Evolutionary conservation across 2,113 vertebrate species (phyloP), one percentile per base, ranked within the genome.

Genomic region (Beaufortia kweichowensis): DNA sequence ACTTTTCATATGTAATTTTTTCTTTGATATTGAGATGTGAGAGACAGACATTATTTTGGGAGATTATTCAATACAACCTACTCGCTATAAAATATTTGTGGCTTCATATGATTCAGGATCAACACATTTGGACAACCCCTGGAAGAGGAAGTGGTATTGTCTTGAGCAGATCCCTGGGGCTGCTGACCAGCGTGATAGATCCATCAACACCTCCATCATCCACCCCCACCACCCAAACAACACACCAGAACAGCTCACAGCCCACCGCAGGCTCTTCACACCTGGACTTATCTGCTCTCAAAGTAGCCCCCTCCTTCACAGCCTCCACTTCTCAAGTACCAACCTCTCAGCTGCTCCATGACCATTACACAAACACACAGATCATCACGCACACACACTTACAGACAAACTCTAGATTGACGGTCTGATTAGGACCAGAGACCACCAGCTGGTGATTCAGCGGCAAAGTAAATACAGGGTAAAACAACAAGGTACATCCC

Each of bases 161-260:
- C 61, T 76, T 60, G 41, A 72, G 55, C 21, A 77, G 83, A 85
- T 88, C 80, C 82, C 85, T 10, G 62, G 84, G 81, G 85, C 82
- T 71, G 23, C 61, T 33, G 63, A 77, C 66, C 81, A 72, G 75
- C n/a, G 66, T 67, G 82, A 79, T 73, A 81, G 72, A 87, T 90
- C 87, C 80, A 88, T 91, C 90, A 90, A 89, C 89, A 90, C 88
- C 80, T 90, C 81, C 74, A 80, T 50, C 74, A 83, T 80, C 68
- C 62, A 79, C 81, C 66, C 75, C 73, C 77, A 76, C 57, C 76
- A 78, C 62, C 66, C 55, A 64, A 79, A 76, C 60, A 55, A 82
- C 80, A 75, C 53, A 76, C 50, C 46, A 77, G 79, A 80, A 76
- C 46, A 61, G 59, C 39, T 62, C 81, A 85, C 80, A 75, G 67